These are phyloP conservation scores for Arnoldichthys spilopterus DNA, from an alignment of 2,797 vertebrate genomes.

Conservation along the genomic window DNA sequence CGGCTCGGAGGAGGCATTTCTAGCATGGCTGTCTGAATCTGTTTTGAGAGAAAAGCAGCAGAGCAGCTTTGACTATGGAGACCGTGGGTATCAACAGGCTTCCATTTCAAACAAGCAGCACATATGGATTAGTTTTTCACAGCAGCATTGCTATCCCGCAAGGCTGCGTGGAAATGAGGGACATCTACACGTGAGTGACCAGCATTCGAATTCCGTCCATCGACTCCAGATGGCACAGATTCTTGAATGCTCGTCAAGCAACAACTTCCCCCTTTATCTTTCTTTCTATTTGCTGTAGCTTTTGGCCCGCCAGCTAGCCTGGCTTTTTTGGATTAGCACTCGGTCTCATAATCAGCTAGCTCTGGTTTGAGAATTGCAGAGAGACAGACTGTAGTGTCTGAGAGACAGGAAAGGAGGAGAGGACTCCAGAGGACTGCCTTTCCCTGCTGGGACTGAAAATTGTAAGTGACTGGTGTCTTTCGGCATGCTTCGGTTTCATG, in stretches of 20 bases:
- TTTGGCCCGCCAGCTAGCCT: slow-evolving; percentile 2
- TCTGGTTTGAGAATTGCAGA: slow-evolving; percentile 56
- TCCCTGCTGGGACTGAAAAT: slow-evolving; percentile 49
- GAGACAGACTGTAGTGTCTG: no score
- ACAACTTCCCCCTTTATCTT: not conserved
- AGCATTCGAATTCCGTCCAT: slow-evolving; percentile 37
- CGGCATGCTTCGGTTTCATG: slow-evolving; percentile 72
- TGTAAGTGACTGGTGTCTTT: slow-evolving; percentile 61
- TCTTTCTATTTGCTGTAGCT: not conserved
- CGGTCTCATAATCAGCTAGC: slow-evolving; percentile 60
- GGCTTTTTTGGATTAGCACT: slow-evolving; percentile 11
- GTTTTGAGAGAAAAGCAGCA: slow-evolving; percentile 64
- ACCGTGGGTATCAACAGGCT: slow-evolving; percentile 15
- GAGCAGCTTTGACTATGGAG: slow-evolving; percentile 59
- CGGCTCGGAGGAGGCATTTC: slow-evolving; percentile 59
- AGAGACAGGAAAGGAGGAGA: slow-evolving; percentile 39
- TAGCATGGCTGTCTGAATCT: slow-evolving; percentile 70
- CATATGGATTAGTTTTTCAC: slow-evolving; percentile 32
- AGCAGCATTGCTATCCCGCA: not conserved
- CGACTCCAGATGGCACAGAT: slow-evolving; percentile 17
- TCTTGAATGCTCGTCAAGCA: slow-evolving; percentile 30
- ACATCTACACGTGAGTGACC: slow-evolving; percentile 17
- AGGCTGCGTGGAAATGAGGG: not conserved
- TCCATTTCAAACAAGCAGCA: slow-evolving; percentile 1
- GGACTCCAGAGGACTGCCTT: slow-evolving; percentile 57